Conservation (phyloP, 1,140 invertebrate species). For the Leptopilina boulardi region DNA sequence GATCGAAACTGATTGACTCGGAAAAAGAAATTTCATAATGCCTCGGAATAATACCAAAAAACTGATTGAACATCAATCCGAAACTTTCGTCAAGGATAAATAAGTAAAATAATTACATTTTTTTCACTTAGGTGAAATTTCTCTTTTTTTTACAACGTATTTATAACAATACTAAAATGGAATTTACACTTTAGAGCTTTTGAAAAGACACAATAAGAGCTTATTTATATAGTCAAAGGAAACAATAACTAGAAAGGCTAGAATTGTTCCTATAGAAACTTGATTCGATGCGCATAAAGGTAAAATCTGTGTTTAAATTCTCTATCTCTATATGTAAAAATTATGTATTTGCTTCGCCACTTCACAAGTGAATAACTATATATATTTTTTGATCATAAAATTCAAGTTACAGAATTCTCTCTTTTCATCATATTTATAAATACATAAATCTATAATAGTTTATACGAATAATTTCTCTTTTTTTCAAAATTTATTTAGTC, state of each 20-base stretch:
- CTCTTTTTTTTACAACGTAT: neutral
- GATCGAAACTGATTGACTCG: too few species aligned
- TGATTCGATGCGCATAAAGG: slow-evolving; percentile 3
- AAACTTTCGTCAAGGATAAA: too few species aligned
- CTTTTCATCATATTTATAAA: too few species aligned
- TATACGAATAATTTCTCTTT: too few species aligned
- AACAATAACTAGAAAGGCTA: neutral
- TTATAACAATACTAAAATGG: neutral
- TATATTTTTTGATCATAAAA: neutral
- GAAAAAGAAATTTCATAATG: too few species aligned
- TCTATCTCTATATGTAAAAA: neutral
- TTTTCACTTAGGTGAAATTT: neutral
- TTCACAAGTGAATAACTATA: neutral
- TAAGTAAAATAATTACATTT: too few species aligned
- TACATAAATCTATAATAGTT: too few species aligned
- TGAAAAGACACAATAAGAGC: neutral
- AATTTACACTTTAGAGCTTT: slow-evolving; percentile 7
- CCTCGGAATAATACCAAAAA: too few species aligned
- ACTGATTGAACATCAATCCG: too few species aligned
- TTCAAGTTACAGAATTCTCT: neutral
- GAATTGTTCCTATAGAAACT: slow-evolving; percentile 14
- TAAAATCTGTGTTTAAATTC: slow-evolving; percentile 10
- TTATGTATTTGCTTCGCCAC: neutral
- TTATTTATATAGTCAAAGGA: too few species aligned
- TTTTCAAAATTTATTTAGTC: too few species aligned